Evolutionary conservation across 2,888 invertebrate genomes (phyloP), one percentile per base, ranked within the genome.

Genomic region (Apantesis nais): DNA sequence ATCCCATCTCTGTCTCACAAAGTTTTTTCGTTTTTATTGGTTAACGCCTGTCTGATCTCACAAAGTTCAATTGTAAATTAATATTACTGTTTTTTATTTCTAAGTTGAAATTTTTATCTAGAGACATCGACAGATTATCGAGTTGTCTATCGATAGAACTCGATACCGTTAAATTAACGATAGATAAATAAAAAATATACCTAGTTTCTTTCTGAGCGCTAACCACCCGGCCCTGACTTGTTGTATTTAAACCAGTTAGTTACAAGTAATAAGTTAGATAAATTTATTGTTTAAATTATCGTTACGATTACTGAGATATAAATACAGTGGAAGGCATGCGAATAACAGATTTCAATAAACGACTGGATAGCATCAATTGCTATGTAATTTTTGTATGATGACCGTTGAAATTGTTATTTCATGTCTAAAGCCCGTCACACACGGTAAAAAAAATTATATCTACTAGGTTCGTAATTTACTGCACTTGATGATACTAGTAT

Each of bases 181-280:
- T 71, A 68, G 64, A 37, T 70, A 64, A 67, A 62, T 65, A 37
- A 67, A 65, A 72, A 72, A 65, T 78, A 72, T 74, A 74, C 78
- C 71, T 63, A 65, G 64, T 73, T 77, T 62, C 37, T 77, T 77
- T 73, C 64, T 44, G 68, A 68, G 71, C 72, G 70, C 80, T 78
- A 74, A 78, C 66, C 67, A 75, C 68, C 67, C 74, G 67, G 75
- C 72, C 73, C 80, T 74, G 77, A 81, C 69, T 78, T 75, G 75
- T 78, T 80, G 69, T 78, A 80, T 65, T 71, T 74, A 71, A 73
- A 64, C 78, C 72, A 73, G 73, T 80, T 82, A 78, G 80, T 82
- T 82, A 82, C 64, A 79, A 64, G 68, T 69, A 81, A 82, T 78
- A 66, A 66, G 37, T 76, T 80, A 81, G 82, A 71, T 67, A 78